Base-by-base conservation (phyloP, 1,140 invertebrate species). In the Drosophila malerkotliana region DNA sequence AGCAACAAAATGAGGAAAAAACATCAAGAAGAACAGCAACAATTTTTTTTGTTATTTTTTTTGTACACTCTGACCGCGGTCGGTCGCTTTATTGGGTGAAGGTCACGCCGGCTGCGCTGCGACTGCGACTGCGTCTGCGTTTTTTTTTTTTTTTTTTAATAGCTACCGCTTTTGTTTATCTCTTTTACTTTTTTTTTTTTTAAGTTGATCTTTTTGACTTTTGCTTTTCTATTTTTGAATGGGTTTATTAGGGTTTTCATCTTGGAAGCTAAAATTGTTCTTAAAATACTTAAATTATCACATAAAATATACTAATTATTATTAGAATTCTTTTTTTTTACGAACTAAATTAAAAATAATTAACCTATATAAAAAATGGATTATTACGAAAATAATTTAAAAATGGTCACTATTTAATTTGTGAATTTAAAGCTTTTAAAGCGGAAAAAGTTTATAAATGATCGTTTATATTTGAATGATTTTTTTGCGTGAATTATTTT, bases 21-120 rank as follows among this genome's bases (percentile, higher is more conserved):
- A 53, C 10, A 3, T n/a, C 48, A 34, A 53, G 4, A 57, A 48
- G 41, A 61, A 53, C 37, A 44, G 54, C 68, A 34, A 34, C 26
- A 30, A 44, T 71, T 57, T 55, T 63, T 64, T 57, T 75, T 58
- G 14, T 51, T 34, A 34, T 41, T 58, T 15, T 45, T 28, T 63
- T 81, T 63, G 34, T 72, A 76, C 72, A 57, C 66, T 77, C 64
- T 82, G 81, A 77, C 74, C 82, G 69, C 72, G 68, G 69, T 80
- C 63, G 45, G 48, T 83, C 62, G 81, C 63, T 80, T 85, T 87
- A 85, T 80, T 85, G 81, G 81, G 81, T 85, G 81, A 85, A 85
- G 81, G 81, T 87, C 81, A 74, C 59, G 72, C 66, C 62, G 54
- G 34, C 52, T 59, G 79, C 69, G 68, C 66, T 57, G 76, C 68